phyloP scores from a whole-genome alignment of 2,113 vertebrate species.

The Aviceda subcristata region DNA sequence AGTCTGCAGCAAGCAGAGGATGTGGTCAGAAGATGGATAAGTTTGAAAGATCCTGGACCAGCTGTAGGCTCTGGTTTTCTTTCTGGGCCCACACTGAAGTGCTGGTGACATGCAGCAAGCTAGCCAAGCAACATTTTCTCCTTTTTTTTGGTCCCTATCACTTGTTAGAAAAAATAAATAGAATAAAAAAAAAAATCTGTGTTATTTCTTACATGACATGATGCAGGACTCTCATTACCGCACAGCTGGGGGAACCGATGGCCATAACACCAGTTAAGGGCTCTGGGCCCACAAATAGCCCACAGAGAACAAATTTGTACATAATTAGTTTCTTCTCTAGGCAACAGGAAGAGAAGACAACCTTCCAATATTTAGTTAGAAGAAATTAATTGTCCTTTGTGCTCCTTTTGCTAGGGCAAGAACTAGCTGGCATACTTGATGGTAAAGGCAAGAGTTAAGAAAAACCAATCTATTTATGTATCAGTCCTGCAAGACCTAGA shows the following conservation, averaged over 20 bases:
- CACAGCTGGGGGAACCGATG: accelerated
- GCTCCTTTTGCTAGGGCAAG: neutral
- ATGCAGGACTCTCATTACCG: neutral
- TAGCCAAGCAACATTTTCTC: neutral
- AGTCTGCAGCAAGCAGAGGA: neutral
- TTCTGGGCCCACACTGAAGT: neutral
- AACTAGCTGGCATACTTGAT: neutral
- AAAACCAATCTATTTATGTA: neutral
- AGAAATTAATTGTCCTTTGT: neutral
- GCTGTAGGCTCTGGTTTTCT: neutral
- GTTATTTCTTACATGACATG: neutral
- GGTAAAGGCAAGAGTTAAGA: neutral
- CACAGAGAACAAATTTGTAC: neutral
- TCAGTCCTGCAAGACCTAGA: neutral
- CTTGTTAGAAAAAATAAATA: neutral
- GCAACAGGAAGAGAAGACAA: neutral
- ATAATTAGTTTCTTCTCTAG: conserved; percentile 21
- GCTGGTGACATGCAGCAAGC: neutral
- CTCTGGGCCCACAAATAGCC: neutral
- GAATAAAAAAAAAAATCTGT: neutral
- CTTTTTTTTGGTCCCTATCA: neutral
- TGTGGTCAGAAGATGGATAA: neutral
- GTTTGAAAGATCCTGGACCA: neutral
- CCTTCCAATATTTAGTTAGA: neutral
- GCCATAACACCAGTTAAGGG: neutral